phyloP scores from a whole-genome alignment of 2,113 vertebrate genomes.

The Synodontis membranacea region DNA sequence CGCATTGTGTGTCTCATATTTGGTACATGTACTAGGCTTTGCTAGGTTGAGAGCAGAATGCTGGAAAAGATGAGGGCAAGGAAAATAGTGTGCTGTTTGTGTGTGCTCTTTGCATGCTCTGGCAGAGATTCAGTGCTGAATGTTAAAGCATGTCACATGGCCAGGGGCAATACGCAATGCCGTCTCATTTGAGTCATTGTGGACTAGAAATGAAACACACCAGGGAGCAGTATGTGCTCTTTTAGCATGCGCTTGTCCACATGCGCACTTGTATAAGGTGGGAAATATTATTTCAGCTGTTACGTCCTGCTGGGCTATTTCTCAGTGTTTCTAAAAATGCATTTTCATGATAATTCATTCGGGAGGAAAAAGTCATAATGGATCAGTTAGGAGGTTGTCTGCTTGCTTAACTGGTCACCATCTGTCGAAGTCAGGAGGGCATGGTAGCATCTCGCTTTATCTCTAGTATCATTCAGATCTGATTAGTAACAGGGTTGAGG shows the following conservation, averaged over 20 bases:
- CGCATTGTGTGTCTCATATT: background rate
- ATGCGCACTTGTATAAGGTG: background rate
- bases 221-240: background rate
- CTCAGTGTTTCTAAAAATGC: background rate
- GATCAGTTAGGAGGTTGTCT: background rate
- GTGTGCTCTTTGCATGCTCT: background rate
- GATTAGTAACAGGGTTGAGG: background rate
- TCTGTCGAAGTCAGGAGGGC: background rate
- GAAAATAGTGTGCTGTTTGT: background rate
- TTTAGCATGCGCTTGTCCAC: background rate
- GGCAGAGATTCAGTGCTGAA: constrained; percentile 8
- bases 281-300: background rate
- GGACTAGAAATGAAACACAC: constrained; percentile 8
- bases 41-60: background rate
- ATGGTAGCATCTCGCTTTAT: background rate
- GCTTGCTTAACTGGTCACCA: constrained; percentile 19
- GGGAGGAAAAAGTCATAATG: background rate
- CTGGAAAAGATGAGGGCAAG: background rate
- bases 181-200: constrained; percentile 22
- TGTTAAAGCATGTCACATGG: constrained; percentile 29
- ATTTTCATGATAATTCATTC: background rate
- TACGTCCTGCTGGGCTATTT: background rate
- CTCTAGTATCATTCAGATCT: background rate
- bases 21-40: background rate
- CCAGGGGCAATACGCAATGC: background rate